Percentiles rank a stretch among this genome's conserved stretches.
Conservation (phyloP, 2,113 vertebrate species). For the Epinephelus lanceolatus region DNA sequence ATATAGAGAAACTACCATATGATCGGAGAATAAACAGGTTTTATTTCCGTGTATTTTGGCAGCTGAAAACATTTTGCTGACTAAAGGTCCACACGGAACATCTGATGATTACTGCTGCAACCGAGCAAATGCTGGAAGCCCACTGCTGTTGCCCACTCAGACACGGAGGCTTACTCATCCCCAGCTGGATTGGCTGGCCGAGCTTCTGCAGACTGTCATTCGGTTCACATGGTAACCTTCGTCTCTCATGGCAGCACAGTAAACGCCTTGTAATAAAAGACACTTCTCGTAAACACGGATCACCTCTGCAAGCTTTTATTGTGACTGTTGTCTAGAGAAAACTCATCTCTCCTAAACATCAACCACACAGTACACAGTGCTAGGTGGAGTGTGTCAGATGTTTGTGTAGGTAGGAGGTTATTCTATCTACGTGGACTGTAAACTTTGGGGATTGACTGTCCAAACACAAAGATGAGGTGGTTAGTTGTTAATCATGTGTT, state of each 20-base stretch:
- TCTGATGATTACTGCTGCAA: slow-evolving; percentile 74
- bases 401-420: slow-evolving; percentile 14
- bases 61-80: slow-evolving; percentile 61
- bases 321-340: slow-evolving; percentile 26
- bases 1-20: background rate
- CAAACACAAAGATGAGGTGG: background rate
- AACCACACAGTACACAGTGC: background rate
- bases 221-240: slow-evolving; percentile 73
- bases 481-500: slow-evolving; percentile 15
- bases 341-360: slow-evolving; percentile 20
- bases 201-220: slow-evolving; percentile 62
- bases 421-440: slow-evolving; percentile 27
- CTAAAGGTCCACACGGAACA: slow-evolving; percentile 70
- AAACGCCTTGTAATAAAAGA: slow-evolving; percentile 57
- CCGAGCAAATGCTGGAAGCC: slow-evolving; percentile 61
- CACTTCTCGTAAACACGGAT: slow-evolving; percentile 32
- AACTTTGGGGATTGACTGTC: slow-evolving; percentile 22
- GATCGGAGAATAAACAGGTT: slow-evolving; percentile 52
- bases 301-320: slow-evolving; percentile 35
- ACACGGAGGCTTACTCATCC: slow-evolving; percentile 72
- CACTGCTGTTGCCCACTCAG: slow-evolving; percentile 70
- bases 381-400: background rate
- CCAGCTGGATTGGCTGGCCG: slow-evolving; percentile 64
- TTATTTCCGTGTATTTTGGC: slow-evolving; percentile 55
- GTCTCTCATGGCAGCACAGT: slow-evolving; percentile 37